Conservation (phyloP, 2,888 invertebrate genomes). For the Lysandra coridon region DNA sequence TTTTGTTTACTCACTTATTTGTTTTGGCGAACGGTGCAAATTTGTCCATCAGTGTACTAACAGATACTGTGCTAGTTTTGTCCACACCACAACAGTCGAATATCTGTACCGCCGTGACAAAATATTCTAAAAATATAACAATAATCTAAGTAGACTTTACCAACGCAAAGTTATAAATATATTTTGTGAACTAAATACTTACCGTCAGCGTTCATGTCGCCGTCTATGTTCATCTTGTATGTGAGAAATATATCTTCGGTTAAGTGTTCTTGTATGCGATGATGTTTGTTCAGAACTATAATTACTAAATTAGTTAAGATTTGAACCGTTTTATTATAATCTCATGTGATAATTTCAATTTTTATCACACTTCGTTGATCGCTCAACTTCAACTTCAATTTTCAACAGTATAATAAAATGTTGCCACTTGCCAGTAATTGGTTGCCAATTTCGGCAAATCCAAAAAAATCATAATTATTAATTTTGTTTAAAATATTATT, state of each 20-base stretch:
- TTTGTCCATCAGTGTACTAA: constrained; percentile 69
- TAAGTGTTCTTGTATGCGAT: constrained; percentile 41
- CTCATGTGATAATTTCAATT: neutral
- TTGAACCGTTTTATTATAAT: neutral
- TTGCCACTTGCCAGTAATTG: constrained; percentile 1
- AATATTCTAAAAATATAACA: constrained; percentile 64
- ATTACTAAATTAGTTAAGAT: neutral
- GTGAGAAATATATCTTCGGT: constrained; percentile 37
- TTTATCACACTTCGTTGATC: neutral
- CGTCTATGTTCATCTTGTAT: constrained; percentile 61
- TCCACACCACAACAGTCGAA: constrained; percentile 70
- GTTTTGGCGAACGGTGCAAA: constrained; percentile 70
- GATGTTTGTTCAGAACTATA: constrained; percentile 28
- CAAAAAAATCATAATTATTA: neutral
- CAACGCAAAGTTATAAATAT: constrained; percentile 61
- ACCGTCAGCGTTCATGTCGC: constrained; percentile 63
- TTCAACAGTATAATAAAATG: neutral
- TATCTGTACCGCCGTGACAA: constrained; percentile 68
- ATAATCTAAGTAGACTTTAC: constrained; percentile 51
- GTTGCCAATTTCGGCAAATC: neutral
- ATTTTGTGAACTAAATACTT: constrained; percentile 47
- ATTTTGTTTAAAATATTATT: neutral
- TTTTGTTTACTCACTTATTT: constrained; percentile 62
- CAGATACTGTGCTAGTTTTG: constrained; percentile 58
- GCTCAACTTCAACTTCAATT: neutral